These are phyloP conservation scores for Marcusenius ussheri DNA, from an alignment of 2,113 vertebrate genomes.

Conservation along the genomic window DNA sequence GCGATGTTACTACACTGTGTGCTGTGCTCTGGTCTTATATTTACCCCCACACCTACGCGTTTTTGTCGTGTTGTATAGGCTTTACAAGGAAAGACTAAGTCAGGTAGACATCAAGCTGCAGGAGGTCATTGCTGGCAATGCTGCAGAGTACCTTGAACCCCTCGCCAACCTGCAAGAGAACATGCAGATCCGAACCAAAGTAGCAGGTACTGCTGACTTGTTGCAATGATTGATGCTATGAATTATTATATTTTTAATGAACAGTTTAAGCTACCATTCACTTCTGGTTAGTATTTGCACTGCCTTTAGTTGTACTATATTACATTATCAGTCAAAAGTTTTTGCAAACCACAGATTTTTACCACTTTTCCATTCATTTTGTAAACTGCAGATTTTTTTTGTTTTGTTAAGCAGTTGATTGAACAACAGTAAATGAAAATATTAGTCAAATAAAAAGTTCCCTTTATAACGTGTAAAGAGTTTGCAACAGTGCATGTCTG, in stretches of 20 bases:
- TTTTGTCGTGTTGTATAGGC: slow-evolving; percentile 48
- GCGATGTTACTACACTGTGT: neutral
- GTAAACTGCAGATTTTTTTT: no score
- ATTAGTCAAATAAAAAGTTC: no score
- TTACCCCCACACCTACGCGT: neutral
- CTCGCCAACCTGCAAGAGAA: slow-evolving; percentile 95
- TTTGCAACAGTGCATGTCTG: no score
- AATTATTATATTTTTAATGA: neutral
- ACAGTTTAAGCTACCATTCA: neutral
- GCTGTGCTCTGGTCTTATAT: neutral
- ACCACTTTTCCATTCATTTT: no score
- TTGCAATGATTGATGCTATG: neutral
- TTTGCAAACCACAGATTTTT: no score
- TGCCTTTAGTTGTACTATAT: neutral
- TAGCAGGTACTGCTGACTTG: slow-evolving; percentile 71
- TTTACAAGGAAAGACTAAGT: slow-evolving; percentile 94
- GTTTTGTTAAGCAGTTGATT: no score
- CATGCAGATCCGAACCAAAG: slow-evolving; percentile 98
- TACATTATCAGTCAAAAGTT: no score
- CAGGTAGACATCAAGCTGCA: slow-evolving; percentile 97
- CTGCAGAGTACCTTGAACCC: slow-evolving; percentile 93
- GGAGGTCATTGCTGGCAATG: slow-evolving; percentile 94
- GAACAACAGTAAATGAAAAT: no score
- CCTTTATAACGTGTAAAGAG: no score
- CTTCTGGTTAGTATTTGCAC: neutral